Evolutionary conservation across 2,797 vertebrate species (phyloP).

Genomic region (Mormyrops boulengeri): DNA sequence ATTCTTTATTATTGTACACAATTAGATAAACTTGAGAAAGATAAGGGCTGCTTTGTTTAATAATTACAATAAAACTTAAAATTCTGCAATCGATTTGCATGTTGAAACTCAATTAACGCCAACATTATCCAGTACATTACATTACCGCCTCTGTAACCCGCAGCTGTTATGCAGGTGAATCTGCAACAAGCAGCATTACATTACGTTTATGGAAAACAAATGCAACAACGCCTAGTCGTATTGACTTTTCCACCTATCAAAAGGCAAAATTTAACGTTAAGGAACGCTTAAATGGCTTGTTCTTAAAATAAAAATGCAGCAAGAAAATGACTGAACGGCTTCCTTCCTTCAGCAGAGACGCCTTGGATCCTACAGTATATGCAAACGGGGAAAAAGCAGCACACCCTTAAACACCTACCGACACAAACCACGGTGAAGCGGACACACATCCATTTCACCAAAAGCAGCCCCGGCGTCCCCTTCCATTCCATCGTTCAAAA

Average conservation of each 20-base stretch:
- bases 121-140: neutral
- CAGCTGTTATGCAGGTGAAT: conserved; percentile 5
- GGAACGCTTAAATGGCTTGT: neutral
- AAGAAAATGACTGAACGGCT: neutral
- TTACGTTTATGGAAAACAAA: neutral
- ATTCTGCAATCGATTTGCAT: neutral
- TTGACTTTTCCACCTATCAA: neutral
- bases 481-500: conserved; percentile 34
- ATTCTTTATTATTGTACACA: neutral
- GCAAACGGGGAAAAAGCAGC: neutral
- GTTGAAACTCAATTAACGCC: neutral
- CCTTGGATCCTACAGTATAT: neutral
- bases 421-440: conserved; percentile 41
- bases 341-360: neutral
- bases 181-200: neutral
- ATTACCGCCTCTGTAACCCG: neutral
- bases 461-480: conserved; percentile 27
- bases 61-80: neutral
- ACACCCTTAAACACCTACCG: conserved; percentile 35
- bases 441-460: conserved; percentile 38
- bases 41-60: neutral
- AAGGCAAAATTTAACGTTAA: neutral
- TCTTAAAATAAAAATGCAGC: neutral
- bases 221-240: neutral
- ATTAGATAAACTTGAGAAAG: neutral